These are phyloP conservation scores for Hippopotamyrus pictus DNA, from an alignment of 2,797 vertebrate genomes.

Conservation along the genomic window DNA sequence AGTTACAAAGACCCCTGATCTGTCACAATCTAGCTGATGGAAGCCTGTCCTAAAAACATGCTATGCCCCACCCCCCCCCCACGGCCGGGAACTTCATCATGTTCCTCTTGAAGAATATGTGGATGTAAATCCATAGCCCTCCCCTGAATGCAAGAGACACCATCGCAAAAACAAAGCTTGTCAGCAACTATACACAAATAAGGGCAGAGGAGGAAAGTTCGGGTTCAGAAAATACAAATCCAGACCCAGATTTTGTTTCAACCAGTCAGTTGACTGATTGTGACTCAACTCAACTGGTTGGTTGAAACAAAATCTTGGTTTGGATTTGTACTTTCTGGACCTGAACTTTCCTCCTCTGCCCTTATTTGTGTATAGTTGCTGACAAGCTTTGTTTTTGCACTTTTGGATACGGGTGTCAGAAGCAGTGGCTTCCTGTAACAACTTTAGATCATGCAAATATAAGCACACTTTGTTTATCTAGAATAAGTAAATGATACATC, in stretches of 20 bases:
- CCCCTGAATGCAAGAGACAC: not conserved
- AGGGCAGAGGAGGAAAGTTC: not conserved
- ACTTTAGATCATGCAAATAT: not conserved
- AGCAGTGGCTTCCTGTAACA: not conserved
- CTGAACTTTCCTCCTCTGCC: no score
- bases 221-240: not conserved
- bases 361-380: no score
- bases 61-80: not conserved
- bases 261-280: not conserved
- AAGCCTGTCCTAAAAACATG: not conserved
- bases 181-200: not conserved
- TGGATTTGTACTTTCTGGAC: not conserved
- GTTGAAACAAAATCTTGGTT: not conserved
- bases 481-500: not conserved
- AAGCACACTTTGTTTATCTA: not conserved
- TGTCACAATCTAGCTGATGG: not conserved
- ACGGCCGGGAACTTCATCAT: not conserved
- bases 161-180: not conserved
- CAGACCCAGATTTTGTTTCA: not conserved
- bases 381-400: no score
- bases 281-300: not conserved
- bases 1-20: not conserved
- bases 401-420: not conserved
- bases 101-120: not conserved
- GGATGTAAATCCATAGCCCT: not conserved